Conservation (phyloP, 2,888 invertebrate genomes). For the Rhabditophanes sp. region DNA sequence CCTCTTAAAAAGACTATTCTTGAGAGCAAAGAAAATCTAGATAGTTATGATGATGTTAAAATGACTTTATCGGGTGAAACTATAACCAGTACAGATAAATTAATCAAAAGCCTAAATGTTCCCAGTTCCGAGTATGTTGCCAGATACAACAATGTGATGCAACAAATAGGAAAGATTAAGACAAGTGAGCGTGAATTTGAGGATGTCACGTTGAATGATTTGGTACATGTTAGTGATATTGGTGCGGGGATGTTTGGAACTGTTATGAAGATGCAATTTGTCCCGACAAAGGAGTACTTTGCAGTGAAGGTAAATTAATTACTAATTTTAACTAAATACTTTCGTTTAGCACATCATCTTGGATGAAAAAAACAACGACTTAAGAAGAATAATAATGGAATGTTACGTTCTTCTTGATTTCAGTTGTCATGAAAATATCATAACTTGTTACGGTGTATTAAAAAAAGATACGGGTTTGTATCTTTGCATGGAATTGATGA, state of each 20-base stretch:
- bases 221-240: constrained; percentile 6
- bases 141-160: too few species aligned
- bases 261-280: constrained; percentile 4
- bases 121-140: too few species aligned
- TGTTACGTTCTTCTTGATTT: neutral
- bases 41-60: constrained; percentile 9
- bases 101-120: too few species aligned
- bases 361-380: too few species aligned
- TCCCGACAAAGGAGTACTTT: neutral
- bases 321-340: neutral
- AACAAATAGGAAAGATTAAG: too few species aligned
- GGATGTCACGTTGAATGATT: constrained; percentile 6
- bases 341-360: neutral
- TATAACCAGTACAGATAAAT: too few species aligned
- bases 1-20: neutral
- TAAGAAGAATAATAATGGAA: neutral
- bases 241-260: constrained; percentile 11
- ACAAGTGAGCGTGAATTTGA: too few species aligned
- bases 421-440: neutral
- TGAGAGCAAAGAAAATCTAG: constrained; percentile 15
- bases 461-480: too few species aligned
- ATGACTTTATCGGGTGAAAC: constrained; percentile 6
- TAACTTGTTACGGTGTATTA: constrained; percentile 47
- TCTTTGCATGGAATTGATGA: constrained; percentile 99
- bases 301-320: neutral